Evolutionary conservation across 2,797 vertebrate species (phyloP).

Genomic region (Acrossocheilus wenchowensis): DNA sequence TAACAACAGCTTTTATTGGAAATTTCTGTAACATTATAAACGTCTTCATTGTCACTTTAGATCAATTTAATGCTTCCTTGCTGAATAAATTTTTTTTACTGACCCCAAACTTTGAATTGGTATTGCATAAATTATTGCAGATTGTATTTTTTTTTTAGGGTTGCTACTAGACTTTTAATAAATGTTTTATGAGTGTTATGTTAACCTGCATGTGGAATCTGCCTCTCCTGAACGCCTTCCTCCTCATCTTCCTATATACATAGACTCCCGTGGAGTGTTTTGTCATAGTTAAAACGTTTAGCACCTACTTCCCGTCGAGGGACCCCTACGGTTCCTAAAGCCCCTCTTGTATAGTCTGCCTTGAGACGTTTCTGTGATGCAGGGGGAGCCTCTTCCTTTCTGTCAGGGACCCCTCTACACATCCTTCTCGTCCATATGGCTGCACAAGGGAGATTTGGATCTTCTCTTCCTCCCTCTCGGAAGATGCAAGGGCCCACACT

Average conservation of each 20-base stretch:
- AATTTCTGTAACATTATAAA: not conserved
- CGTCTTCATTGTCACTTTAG: not conserved
- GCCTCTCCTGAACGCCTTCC: constrained; percentile 19
- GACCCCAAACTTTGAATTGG: not conserved
- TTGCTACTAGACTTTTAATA: not conserved
- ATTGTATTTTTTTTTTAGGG: not conserved
- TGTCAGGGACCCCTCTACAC: not conserved
- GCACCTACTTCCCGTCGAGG: constrained; percentile 57
- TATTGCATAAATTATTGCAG: not conserved
- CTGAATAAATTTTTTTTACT: not conserved
- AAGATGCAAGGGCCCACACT: constrained; percentile 74
- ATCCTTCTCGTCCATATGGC: constrained; percentile 65
- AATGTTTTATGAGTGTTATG: not conserved
- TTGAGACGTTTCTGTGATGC: constrained; percentile 7
- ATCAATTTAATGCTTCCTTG: not conserved
- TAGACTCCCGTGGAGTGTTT: constrained; percentile 45
- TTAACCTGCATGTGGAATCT: not conserved
- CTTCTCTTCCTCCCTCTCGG: constrained; percentile 75
- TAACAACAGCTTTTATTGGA: not conserved
- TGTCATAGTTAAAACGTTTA: constrained; percentile 57
- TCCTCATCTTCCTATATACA: constrained; percentile 17
- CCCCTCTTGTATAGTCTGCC: constrained; percentile 1
- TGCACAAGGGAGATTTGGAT: constrained; percentile 71
- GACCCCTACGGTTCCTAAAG: constrained; percentile 18
- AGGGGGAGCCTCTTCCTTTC: constrained; percentile 11